Evolutionary conservation across 2,888 invertebrate genomes (phyloP).

Genomic region (Agonopterix alstromeriana): DNA sequence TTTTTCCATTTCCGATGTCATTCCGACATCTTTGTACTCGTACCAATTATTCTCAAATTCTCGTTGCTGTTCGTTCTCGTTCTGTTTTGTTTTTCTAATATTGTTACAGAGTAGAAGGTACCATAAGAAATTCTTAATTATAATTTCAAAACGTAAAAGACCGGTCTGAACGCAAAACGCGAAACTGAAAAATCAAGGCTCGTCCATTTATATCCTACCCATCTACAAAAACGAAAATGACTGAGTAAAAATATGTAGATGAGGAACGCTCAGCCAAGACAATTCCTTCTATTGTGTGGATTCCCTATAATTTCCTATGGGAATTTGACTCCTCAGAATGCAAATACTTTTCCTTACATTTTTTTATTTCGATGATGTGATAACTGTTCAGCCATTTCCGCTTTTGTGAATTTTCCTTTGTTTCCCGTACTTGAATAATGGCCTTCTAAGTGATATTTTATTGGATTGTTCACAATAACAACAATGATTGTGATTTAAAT

Average conservation of each 20-base stretch:
- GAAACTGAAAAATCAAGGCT: too few relatives aligned
- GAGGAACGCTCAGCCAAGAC: constrained; percentile 11
- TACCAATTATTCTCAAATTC: too few relatives aligned
- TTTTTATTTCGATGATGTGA: constrained; percentile 1
- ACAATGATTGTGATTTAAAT: constrained; percentile 9
- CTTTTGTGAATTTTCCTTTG: neutral
- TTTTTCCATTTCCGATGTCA: too few relatives aligned
- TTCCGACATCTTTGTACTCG: too few relatives aligned
- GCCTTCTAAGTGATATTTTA: neutral
- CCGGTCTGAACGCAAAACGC: too few relatives aligned
- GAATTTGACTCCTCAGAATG: constrained; percentile 8
- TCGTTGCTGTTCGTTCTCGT: too few relatives aligned
- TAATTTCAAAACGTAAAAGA: too few relatives aligned
- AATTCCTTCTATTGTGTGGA: constrained; percentile 16
- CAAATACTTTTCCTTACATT: constrained; percentile 2
- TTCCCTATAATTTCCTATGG: constrained; percentile 25
- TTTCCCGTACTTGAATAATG: neutral
- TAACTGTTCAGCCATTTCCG: constrained; percentile 4
- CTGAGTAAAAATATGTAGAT: neutral
- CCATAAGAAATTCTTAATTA: too few relatives aligned
- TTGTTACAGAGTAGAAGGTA: too few relatives aligned
- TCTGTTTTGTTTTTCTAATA: too few relatives aligned
- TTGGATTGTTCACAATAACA: constrained; percentile 1
- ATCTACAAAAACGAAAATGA: neutral
- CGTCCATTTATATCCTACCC: too few relatives aligned